Evolutionary conservation across 2,797 vertebrate genomes (phyloP), one percentile per base, ranked within the genome.

Genomic region (Cryptoprocta ferox): DNA sequence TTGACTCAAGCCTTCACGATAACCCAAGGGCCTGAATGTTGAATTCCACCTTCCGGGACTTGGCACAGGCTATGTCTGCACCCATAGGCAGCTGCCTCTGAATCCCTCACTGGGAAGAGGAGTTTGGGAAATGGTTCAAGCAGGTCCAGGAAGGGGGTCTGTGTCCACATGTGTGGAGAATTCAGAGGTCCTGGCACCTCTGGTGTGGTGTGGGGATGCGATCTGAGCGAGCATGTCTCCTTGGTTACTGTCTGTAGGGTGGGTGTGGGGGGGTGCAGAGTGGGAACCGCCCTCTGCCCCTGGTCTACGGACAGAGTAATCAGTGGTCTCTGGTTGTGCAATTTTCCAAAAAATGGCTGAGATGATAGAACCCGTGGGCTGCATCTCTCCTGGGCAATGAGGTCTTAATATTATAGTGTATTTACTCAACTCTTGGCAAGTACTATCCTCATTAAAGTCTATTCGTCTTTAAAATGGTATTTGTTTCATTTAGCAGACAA

Each of bases 1-100:
- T 63, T 1, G 35, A 37, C 0, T 0, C 59, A 26, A 6, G 63
- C 65, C 30, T 73, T 66, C 39, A 15, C 0, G 0, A 19, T 14
- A 37, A 59, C 73, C 37, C 65, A 30, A 19, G 73, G 39, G 37
- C 35, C 35, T 86, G 50, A 59, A 45, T 0, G 1, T 32, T 6
- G 63, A 75, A 16, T 19, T 35, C 48, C 18, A 30, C 45, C 45
- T 89, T 16, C 0, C 0, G 48, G 56, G n/a, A 39, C 28, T 26
- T 61, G 37, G 42, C 48, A 9, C 7, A 16, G 81, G 15, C 56
- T 4, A 0, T 0, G 0, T n/a, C 24, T 24, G 14, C 4, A 7
- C 53, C 1, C 35, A 45, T 1, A 5, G 9, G 28, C 12, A 24
- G 26, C 42, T 48, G 37, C n/a, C 9, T 16, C 42, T 32, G 45